Evolutionary conservation across 2,113 vertebrate species (phyloP).

Genomic region (Salvelinus alpinus): DNA sequence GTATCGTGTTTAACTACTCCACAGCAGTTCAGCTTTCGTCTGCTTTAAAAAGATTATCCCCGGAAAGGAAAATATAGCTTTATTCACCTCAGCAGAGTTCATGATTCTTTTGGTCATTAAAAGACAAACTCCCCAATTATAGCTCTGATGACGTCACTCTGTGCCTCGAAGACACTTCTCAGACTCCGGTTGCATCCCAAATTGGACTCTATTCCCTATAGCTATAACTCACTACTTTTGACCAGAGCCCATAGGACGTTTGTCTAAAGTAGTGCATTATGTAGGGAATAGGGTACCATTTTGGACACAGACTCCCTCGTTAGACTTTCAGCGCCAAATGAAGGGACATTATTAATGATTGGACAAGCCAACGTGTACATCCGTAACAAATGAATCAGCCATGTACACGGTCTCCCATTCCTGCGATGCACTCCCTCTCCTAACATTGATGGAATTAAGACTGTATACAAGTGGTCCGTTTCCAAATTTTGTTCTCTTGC

Average conservation of each 20-base stretch:
- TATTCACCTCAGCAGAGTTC: not conserved
- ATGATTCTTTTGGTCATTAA: constrained; percentile 35
- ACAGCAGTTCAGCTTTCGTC: constrained; percentile 9
- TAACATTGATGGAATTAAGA: not conserved
- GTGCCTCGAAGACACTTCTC: not conserved
- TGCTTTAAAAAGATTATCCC: constrained; percentile 8
- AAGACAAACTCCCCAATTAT: constrained; percentile 9
- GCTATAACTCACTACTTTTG: too few relatives aligned
- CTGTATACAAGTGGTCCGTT: not conserved
- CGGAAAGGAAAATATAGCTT: not conserved
- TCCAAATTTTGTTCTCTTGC: not conserved
- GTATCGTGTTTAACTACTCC: not conserved
- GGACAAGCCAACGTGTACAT: not conserved
- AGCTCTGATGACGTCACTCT: not conserved
- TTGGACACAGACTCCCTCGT: not conserved
- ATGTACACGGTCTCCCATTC: not conserved
- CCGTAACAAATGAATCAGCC: not conserved
- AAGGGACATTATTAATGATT: constrained; percentile 18
- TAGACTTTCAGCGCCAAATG: not conserved
- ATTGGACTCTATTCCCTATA: too few relatives aligned
- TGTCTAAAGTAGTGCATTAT: too few relatives aligned
- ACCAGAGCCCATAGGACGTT: too few relatives aligned
- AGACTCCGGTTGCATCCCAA: not conserved
- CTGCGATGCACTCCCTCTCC: not conserved
- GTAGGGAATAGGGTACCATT: too few relatives aligned